Conservation (phyloP, 2,113 vertebrate genomes). For the Sigmodon hispidus region DNA sequence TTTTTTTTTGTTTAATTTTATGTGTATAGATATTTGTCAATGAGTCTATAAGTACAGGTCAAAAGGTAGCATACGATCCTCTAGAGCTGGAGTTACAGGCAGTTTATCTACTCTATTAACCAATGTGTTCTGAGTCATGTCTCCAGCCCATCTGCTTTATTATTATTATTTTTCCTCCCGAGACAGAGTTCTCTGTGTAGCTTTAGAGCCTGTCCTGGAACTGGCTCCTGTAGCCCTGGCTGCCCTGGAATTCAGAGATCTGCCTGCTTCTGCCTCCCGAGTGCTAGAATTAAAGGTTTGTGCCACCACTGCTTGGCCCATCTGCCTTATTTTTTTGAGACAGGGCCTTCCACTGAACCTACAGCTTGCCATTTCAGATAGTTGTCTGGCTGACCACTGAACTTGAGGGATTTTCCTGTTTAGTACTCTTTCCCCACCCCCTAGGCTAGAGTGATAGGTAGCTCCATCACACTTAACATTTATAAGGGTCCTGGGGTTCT, state of each 20-base stretch:
- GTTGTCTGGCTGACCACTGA: background rate
- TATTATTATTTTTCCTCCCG: too few species aligned
- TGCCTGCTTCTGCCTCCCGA: too few species aligned
- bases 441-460: background rate
- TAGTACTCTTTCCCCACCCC: too few species aligned
- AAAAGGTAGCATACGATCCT: background rate
- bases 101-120: background rate
- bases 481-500: background rate
- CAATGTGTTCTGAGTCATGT: background rate
- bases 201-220: too few species aligned
- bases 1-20: background rate
- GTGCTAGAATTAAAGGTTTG: too few species aligned
- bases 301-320: too few species aligned
- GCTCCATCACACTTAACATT: background rate
- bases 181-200: too few species aligned
- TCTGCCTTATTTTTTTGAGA: too few species aligned
- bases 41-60: background rate
- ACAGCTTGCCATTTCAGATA: background rate
- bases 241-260: too few species aligned
- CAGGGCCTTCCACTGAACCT: too few species aligned
- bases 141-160: background rate
- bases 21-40: background rate
- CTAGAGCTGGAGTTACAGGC: background rate
- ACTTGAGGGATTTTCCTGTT: background rate
- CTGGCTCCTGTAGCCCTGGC: too few species aligned